Conservation (phyloP, 1,140 invertebrate genomes). For the Chironomus tepperi region DNA sequence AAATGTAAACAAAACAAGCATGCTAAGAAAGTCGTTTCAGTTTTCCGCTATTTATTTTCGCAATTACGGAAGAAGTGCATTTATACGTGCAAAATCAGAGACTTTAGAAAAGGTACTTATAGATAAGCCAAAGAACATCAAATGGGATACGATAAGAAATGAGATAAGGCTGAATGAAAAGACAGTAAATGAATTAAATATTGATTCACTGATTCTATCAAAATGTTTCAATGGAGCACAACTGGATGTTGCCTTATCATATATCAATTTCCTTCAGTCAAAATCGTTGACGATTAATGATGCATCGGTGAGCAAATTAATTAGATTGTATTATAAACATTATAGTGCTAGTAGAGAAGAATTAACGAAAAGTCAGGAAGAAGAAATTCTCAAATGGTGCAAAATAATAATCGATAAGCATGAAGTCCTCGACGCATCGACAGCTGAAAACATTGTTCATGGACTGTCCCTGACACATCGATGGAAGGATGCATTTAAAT, state of each 20-base stretch:
- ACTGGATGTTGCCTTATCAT: constrained; percentile 45
- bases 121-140: not conserved
- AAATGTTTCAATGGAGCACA: constrained; percentile 40
- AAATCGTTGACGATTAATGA: constrained; percentile 43
- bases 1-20: no score
- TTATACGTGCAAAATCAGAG: no score
- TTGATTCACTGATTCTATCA: constrained; percentile 49
- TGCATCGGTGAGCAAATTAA: constrained; percentile 44
- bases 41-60: no score
- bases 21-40: no score
- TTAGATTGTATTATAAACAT: constrained; percentile 44
- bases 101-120: not conserved
- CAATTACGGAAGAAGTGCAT: no score
- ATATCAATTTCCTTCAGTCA: constrained; percentile 45
- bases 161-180: constrained; percentile 29
- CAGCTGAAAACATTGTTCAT: constrained; percentile 47
- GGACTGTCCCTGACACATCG: constrained; percentile 51
- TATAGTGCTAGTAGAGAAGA: constrained; percentile 30
- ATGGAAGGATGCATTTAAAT: constrained; percentile 50
- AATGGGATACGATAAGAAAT: constrained; percentile 32
- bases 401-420: constrained; percentile 45
- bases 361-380: constrained; percentile 42
- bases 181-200: constrained; percentile 41
- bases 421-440: constrained; percentile 46
- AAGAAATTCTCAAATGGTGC: constrained; percentile 47